phyloP scores from a whole-genome alignment of 2,888 invertebrate genomes.

The Apodemia mormo region DNA sequence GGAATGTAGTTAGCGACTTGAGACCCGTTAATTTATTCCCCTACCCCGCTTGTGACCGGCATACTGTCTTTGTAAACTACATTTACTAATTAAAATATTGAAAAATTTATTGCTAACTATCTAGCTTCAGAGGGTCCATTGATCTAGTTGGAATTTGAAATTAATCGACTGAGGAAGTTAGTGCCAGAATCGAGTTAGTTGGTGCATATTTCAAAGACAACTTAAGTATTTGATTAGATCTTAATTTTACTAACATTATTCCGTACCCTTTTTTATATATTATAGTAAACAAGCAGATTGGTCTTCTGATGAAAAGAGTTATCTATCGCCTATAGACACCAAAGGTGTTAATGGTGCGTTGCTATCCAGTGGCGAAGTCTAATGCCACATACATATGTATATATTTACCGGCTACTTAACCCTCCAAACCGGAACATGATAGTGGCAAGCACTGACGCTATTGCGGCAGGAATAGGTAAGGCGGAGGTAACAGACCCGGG shows the following conservation, averaged over 20 bases:
- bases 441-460: no score
- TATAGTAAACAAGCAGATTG: no score
- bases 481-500: no score
- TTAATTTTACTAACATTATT: background rate
- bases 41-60: conserved; percentile 10
- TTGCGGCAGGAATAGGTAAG: no score
- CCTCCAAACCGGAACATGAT: no score
- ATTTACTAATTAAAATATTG: conserved; percentile 39
- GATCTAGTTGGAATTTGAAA: background rate
- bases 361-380: no score
- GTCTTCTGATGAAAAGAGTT: no score
- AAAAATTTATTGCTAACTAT: conserved; percentile 24
- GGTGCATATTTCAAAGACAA: background rate
- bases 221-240: background rate
- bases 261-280: no score
- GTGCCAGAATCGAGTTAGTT: background rate
- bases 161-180: background rate
- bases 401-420: no score
- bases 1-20: conserved; percentile 19
- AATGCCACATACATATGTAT: no score
- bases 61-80: conserved; percentile 25
- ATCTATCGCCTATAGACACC: no score
- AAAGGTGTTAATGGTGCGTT: no score
- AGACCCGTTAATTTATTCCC: conserved; percentile 19
- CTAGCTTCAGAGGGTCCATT: background rate